A percentile compares a stretch with the other conserved stretches of the same genome.
phyloP scores from a whole-genome alignment of 2,797 vertebrate species.

The Eleutherodactylus coqui region DNA sequence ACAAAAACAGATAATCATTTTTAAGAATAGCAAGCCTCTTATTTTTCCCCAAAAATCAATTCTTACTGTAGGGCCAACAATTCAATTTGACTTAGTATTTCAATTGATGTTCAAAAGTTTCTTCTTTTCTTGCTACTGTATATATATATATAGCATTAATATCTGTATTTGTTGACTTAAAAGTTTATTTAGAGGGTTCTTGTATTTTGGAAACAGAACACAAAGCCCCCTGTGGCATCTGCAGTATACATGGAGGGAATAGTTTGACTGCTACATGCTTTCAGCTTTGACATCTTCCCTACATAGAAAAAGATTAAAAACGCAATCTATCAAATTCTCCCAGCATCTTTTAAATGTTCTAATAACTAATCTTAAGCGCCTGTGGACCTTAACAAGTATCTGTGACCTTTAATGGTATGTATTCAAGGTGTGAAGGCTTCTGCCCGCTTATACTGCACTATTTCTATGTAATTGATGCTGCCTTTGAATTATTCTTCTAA shows the following conservation, averaged over 20 bases:
- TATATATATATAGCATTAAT: background rate
- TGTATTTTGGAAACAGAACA: constrained; percentile 38
- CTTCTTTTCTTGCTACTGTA: background rate
- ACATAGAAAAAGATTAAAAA: constrained; percentile 38
- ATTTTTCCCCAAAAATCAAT: too few species aligned
- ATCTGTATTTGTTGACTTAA: constrained; percentile 16
- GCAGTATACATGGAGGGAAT: constrained; percentile 16
- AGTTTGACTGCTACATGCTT: constrained; percentile 21
- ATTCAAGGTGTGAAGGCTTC: constrained; percentile 23
- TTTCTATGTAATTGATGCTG: constrained; percentile 4
- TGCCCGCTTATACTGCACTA: background rate
- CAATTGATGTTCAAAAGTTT: too few species aligned
- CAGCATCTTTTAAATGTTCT: constrained; percentile 40
- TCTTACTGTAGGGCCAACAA: too few species aligned
- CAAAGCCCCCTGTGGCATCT: constrained; percentile 26
- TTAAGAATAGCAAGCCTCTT: too few species aligned
- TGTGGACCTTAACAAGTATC: background rate
- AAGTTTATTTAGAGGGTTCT: constrained; percentile 32
- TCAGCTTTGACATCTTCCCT: constrained; percentile 39
- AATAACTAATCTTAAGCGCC: constrained; percentile 33
- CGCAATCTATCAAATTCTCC: constrained; percentile 50
- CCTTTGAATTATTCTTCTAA: constrained; percentile 28
- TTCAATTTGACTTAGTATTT: too few species aligned
- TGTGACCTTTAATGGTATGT: constrained; percentile 50
- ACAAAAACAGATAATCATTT: background rate